Conservation (phyloP, 2,888 invertebrate species). For the Neoascia interrupta region DNA sequence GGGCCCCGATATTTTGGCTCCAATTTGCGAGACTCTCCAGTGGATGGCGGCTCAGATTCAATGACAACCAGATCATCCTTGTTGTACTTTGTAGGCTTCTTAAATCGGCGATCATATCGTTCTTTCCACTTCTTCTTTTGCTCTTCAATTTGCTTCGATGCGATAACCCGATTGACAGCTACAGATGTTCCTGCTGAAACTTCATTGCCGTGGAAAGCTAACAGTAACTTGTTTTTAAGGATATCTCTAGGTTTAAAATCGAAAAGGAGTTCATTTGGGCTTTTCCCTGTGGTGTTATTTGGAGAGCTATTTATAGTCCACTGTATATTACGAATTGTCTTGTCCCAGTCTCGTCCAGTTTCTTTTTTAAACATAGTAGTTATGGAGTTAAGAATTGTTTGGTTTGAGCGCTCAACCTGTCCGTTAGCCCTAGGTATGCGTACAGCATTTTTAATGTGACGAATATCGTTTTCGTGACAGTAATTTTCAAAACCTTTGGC, state of each 20-base stretch:
- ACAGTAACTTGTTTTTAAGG: slow-evolving; percentile 5
- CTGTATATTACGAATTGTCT: slow-evolving; percentile 21
- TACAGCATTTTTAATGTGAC: slow-evolving; percentile 70
- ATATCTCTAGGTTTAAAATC: slow-evolving; percentile 26
- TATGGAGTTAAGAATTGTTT: slow-evolving; percentile 2
- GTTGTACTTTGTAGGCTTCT: slow-evolving; percentile 17
- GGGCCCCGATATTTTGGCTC: slow-evolving; percentile 21
- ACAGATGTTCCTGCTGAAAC: not conserved
- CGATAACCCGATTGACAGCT: not conserved
- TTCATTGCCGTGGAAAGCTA: slow-evolving; percentile 18
- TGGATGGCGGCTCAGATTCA: no score
- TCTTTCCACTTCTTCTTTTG: slow-evolving; percentile 31
- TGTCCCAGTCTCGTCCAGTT: slow-evolving; percentile 30
- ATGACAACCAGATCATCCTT: slow-evolving; percentile 16
- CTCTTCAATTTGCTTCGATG: slow-evolving; percentile 1
- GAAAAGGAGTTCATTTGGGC: slow-evolving; percentile 45
- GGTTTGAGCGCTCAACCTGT: slow-evolving; percentile 55
- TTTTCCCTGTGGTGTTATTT: slow-evolving; percentile 25
- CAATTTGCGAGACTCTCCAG: slow-evolving; percentile 13
- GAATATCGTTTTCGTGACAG: slow-evolving; percentile 58
- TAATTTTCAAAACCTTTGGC: slow-evolving; percentile 65
- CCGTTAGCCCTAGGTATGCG: slow-evolving; percentile 69
- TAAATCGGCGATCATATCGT: slow-evolving; percentile 24
- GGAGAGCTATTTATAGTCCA: slow-evolving; percentile 22
- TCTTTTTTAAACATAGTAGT: slow-evolving; percentile 45